phyloP scores from a whole-genome alignment of 2,797 vertebrate genomes.

The Acrossocheilus wenchowensis region DNA sequence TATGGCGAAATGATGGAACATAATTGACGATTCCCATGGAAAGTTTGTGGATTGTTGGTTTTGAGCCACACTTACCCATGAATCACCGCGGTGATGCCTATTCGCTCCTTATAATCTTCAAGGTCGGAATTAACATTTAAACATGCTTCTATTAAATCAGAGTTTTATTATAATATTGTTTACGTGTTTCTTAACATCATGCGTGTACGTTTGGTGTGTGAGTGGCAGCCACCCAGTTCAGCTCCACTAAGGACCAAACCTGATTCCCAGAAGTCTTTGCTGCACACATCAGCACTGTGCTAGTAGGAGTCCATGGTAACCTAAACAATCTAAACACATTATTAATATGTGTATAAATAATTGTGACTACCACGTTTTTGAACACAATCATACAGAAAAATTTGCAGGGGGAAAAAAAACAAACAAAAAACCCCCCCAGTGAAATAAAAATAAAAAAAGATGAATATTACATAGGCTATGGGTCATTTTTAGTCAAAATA shows the following conservation, averaged over 20 bases:
- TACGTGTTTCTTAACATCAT: not conserved
- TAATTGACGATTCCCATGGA: not conserved
- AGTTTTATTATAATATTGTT: not conserved
- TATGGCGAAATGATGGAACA: not conserved
- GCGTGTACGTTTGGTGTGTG: not conserved
- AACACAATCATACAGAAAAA: not conserved
- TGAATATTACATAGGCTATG: not conserved
- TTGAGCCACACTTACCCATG: conserved; percentile 59
- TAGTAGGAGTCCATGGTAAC: not conserved
- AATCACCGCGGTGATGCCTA: conserved; percentile 54
- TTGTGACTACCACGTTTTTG: not conserved
- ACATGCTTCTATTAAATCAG: not conserved
- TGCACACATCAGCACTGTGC: conserved; percentile 28
- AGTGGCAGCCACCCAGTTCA: conserved; percentile 22
- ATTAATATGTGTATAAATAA: not conserved
- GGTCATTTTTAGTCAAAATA: not conserved
- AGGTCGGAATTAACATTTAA: conserved; percentile 24
- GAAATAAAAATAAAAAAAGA: no score
- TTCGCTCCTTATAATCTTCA: conserved; percentile 9
- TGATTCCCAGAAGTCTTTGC: conserved; percentile 62
- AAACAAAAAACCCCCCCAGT: not conserved
- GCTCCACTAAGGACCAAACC: conserved; percentile 32
- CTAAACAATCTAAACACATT: not conserved
- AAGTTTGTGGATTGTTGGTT: conserved; percentile 7
- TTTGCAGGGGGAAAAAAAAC: no score